Evolutionary conservation across 2,797 vertebrate genomes (phyloP), one percentile per base, ranked within the genome.

Genomic region (Telmatherina bonti): DNA sequence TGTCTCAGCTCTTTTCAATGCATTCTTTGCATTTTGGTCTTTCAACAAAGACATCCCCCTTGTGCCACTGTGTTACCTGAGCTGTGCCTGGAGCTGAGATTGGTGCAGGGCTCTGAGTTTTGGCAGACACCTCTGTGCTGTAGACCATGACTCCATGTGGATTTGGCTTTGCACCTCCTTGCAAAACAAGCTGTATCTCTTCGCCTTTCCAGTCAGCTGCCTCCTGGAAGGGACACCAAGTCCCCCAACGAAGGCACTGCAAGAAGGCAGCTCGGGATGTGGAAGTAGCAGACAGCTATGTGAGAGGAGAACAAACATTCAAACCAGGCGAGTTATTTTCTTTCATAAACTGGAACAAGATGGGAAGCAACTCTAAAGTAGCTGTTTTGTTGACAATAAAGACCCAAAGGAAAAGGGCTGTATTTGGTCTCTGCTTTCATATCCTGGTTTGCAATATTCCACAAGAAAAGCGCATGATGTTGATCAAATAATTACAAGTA

Each of bases 161-260:
- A 82, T 94, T 95, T 6, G 85, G 93, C 79, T 16, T 51, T 49
- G 94, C 64, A 0, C 96, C 95, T 0, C 96, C 97, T 12, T 87
- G 93, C 81, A 99, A 88, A 26, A 93, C 88, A 47, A 99, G 82
- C 52, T 87, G 90, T 65, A 96, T 93, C 0, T 93, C 91, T 0
- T 89, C 87, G 2, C 86, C 70, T 2, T 69, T 78, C 67, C 79
- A 78, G 52, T 83, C 79, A 45, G 67, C 11, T 0, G 84, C 7
- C 0, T 89, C 91, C 0, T 26, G 87, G 24, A 76, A 78, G 0
- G 97, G 96, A 81, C 76, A 96, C 96, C 96, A 98, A 26, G 91
- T 77, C 0, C 95, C 96, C 98, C 98, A 99, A 60, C 97, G 94
- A 20, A 99, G 82, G 13, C 94, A 91, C 81, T 95, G 94, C 94